phyloP scores from a whole-genome alignment of 2,888 invertebrate species.

The Dryadula phaetusa region DNA sequence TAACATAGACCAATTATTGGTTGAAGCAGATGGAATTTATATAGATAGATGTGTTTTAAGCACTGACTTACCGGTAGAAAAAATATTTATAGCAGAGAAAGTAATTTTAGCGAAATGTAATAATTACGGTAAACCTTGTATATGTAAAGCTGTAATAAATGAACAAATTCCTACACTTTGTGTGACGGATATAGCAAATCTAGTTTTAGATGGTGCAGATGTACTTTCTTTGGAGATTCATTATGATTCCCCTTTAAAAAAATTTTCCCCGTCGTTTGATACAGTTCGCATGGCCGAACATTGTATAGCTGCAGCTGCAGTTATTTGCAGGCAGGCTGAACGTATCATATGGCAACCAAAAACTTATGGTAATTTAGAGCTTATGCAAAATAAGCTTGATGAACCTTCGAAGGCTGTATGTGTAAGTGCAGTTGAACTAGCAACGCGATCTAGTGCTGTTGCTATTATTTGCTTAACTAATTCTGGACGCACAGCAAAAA shows the following conservation, averaged over 20 bases:
- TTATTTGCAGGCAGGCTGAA: slow-evolving; percentile 94
- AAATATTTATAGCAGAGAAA: slow-evolving; percentile 94
- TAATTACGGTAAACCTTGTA: slow-evolving; percentile 92
- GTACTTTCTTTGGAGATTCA: slow-evolving; percentile 91
- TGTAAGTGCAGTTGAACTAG: slow-evolving; percentile 71
- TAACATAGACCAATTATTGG: slow-evolving; percentile 89
- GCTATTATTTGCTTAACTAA: slow-evolving; percentile 91
- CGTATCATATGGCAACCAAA: slow-evolving; percentile 92
- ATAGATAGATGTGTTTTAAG: slow-evolving; percentile 93
- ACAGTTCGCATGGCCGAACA: slow-evolving; percentile 83
- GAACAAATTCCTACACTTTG: slow-evolving; percentile 91
- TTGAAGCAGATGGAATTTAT: slow-evolving; percentile 93
- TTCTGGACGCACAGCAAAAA: slow-evolving; percentile 88
- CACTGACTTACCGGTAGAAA: slow-evolving; percentile 94
- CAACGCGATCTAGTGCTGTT: slow-evolving; percentile 66
- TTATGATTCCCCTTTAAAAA: slow-evolving; percentile 73
- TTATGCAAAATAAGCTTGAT: slow-evolving; percentile 83
- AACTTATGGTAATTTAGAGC: slow-evolving; percentile 88
- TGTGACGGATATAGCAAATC: slow-evolving; percentile 95
- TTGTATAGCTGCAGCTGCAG: slow-evolving; percentile 87
- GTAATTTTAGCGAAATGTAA: slow-evolving; percentile 94
- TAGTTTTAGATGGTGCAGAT: slow-evolving; percentile 95
- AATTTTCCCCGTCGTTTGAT: slow-evolving; percentile 63
- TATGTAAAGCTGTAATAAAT: slow-evolving; percentile 94
- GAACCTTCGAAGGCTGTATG: slow-evolving; percentile 82